These are phyloP conservation scores for Burhinus oedicnemus DNA, from an alignment of 2,113 vertebrate species.

Conservation along the genomic window DNA sequence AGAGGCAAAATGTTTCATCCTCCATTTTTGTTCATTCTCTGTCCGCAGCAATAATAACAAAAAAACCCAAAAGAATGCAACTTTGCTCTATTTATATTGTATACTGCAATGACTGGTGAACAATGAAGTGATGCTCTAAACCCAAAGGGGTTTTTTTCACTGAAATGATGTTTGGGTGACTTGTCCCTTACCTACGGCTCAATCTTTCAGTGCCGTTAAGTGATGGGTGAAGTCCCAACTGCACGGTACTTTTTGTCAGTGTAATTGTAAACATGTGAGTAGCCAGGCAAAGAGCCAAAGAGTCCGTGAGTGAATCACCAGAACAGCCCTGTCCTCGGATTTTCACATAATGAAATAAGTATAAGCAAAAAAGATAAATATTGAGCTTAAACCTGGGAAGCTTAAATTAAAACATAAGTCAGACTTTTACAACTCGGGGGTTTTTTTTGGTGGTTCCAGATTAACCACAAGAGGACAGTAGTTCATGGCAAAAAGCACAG, in stretches of 20 bases:
- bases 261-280: not conserved
- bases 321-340: not conserved
- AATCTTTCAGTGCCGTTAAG: not conserved
- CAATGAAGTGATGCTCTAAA: not conserved
- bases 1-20: not conserved
- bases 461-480: slow-evolving; percentile 5
- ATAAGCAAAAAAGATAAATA: not conserved
- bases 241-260: not conserved
- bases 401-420: not conserved
- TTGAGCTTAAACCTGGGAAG: not conserved
- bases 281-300: not conserved
- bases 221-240: not conserved
- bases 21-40: not conserved
- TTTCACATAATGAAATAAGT: not conserved
- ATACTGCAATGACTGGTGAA: not conserved
- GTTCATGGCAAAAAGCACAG: not conserved
- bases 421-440: not conserved
- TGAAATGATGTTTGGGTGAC: not conserved
- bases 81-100: not conserved
- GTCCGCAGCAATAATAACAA: rapidly evolving
- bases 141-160: not conserved
- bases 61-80: not conserved
- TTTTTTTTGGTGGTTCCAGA: not conserved
- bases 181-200: not conserved
- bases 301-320: not conserved